Base-by-base conservation (phyloP, 2,113 vertebrate species). In the Pontoporia blainvillei region DNA sequence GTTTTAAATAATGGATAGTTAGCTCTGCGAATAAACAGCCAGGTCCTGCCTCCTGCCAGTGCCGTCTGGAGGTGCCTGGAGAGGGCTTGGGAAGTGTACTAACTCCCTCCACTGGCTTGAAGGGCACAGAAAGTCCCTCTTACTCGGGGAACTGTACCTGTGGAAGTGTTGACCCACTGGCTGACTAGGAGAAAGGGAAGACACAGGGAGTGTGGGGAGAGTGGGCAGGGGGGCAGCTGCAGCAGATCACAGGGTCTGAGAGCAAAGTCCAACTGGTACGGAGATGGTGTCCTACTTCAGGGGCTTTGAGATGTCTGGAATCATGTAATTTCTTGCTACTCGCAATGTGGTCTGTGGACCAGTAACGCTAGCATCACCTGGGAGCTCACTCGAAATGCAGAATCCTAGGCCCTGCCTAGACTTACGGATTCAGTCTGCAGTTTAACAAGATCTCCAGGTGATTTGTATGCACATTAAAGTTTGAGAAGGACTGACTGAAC, bases 1-100 rank as follows among this genome's bases (percentile, higher is more conserved):
- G 89, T 73, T 94, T 83, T 59, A 81, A 96, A 95, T 97, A 95
- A 95, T 86, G 89, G 89, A 62, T 95, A 75, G 83, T 95, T 94
- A 94, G 84, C 95, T 95, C 44, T 64, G 71, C 17, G 86, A 91
- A 93, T 94, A 89, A 97, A 94, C 88, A 97, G 89, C 72, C 29
- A 79, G 61, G 92, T 84, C 91, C 49, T 93, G 46, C 49, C 1
- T 21, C 21, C 73, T 95, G 62, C 20, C 39, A n/a, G 75, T 59
- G 71, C 49, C 57, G 82, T 39, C 39, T 84, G 84, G 91, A 88
- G 83, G 44, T 41, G 10, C n/a, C 3, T 61, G 92, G 76, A 52
- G 72, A 92, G 64, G 21, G 12, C 34, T 64, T 54, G 27, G 71
- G 67, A 83, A 11, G 7, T 41, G 4, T 6, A 6, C 69, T 64